These are phyloP conservation scores for Pygocentrus nattereri DNA, from an alignment of 2,797 vertebrate species.

Conservation along the genomic window DNA sequence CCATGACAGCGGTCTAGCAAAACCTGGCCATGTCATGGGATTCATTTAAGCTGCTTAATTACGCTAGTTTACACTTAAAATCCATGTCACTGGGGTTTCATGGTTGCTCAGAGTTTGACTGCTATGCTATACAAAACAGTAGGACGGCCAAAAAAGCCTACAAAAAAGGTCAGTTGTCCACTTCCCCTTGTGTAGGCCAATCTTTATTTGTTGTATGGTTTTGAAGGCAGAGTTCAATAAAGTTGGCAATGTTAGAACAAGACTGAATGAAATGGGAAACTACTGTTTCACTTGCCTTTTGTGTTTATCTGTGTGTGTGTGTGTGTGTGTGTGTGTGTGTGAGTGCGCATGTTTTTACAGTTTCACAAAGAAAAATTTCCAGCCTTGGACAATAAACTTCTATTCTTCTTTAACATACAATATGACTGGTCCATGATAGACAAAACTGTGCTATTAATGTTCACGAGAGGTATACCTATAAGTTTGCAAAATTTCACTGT, in stretches of 20 bases:
- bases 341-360: not conserved
- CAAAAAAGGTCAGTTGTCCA: not conserved
- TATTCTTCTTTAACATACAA: not conserved
- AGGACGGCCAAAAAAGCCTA: not conserved
- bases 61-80: too few species aligned
- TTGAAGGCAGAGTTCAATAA: not conserved
- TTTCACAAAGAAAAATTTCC: not conserved
- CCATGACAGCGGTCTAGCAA: too few species aligned
- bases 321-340: not conserved
- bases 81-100: too few species aligned
- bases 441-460: not conserved
- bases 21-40: too few species aligned
- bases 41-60: too few species aligned
- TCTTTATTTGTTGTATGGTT: not conserved
- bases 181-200: not conserved
- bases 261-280: not conserved
- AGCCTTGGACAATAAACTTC: not conserved
- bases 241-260: constrained; percentile 5
- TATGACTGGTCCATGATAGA: not conserved
- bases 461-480: not conserved
- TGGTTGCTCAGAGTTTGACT: not conserved
- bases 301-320: not conserved
- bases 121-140: not conserved
- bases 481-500: not conserved
- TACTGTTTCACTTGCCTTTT: constrained; percentile 2